Evolutionary conservation across 2,113 vertebrate species (phyloP), one percentile per base, ranked within the genome.

Genomic region (Zosterops japonicus): DNA sequence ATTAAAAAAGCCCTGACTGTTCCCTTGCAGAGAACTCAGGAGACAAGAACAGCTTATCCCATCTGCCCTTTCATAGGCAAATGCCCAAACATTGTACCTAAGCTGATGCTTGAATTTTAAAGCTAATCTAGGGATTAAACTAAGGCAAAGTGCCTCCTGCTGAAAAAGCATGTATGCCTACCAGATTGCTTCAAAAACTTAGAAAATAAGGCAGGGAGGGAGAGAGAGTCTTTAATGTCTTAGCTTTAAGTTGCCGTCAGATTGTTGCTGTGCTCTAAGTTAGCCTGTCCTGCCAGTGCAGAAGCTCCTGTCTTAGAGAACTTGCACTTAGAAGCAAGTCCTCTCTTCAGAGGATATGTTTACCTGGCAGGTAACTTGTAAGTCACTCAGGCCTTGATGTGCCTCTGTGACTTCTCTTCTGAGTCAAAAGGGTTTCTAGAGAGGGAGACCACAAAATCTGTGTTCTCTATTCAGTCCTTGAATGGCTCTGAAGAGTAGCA

Each of bases 21-120:
- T 50, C 5, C 9, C 5, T 6, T 2, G 3, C 1, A 12, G 4
- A 24, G 42, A 22, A 21, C 2, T 31, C 33, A 33, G 14, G 13
- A 39, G 44, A 39, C 69, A 82, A 78, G 8, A 53, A 35, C 4
- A 46, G 14, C 9, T 67, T 14, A n/a, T 4, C 12, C 24, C 4
- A 20, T 74, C 41, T 25, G 63, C 5, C 11, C 13, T 82, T 65
- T 67, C 39, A 46, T 29, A 89, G 49, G 23, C 12, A 78, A 79
- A n/a, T n/a, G 8, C 27, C 19, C 70, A 39, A 77, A 41, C 4
- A 8, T 9, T 77, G 29, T 35, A 35, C 9, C 23, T 57, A 25
- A 28, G 4, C 9, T 64, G 14, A 19, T 89, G 12, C 61, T 52
- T 56, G 52, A 78, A 59, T 33, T 80, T 87, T 59, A 75, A 81